These are phyloP conservation scores for Ictidomys tridecemlineatus DNA, from an alignment of 2,113 vertebrate species.

Conservation along the genomic window DNA sequence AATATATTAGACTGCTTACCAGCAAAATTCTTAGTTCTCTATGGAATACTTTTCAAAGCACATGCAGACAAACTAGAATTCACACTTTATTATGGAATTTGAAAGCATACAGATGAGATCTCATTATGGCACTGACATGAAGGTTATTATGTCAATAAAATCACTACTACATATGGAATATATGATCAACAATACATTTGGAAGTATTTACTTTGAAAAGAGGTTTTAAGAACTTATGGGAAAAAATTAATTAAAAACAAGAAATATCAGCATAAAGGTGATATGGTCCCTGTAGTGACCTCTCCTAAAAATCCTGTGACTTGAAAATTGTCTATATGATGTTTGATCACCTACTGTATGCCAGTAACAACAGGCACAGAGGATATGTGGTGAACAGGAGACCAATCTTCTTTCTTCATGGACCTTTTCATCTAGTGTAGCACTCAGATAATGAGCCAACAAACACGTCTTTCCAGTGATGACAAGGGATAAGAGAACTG, in stretches of 20 bases:
- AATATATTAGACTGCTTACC: neutral
- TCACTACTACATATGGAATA: neutral
- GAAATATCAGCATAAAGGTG: neutral
- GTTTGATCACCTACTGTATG: neutral
- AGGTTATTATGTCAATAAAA: neutral
- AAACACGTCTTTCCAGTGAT: slow-evolving; percentile 60
- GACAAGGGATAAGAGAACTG: slow-evolving; percentile 48
- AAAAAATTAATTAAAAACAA: neutral
- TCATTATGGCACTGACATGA: neutral
- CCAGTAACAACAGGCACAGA: neutral
- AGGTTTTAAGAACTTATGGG: neutral
- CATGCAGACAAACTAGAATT: neutral
- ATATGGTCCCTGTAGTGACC: neutral
- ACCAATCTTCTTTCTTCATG: neutral
- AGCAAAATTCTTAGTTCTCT: neutral
- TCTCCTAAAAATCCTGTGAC: neutral
- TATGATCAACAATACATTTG: neutral
- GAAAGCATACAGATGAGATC: neutral
- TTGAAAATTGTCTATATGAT: neutral
- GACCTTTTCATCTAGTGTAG: slow-evolving; percentile 32
- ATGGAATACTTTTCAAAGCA: neutral
- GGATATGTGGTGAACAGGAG: neutral
- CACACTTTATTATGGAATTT: neutral
- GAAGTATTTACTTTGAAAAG: neutral
- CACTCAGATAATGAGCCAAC: slow-evolving; percentile 44